A percentile compares a stretch with the other conserved stretches of the same genome.
phyloP scores from a whole-genome alignment of 2,888 invertebrate species.

The Trissolcus brochymenae region DNA sequence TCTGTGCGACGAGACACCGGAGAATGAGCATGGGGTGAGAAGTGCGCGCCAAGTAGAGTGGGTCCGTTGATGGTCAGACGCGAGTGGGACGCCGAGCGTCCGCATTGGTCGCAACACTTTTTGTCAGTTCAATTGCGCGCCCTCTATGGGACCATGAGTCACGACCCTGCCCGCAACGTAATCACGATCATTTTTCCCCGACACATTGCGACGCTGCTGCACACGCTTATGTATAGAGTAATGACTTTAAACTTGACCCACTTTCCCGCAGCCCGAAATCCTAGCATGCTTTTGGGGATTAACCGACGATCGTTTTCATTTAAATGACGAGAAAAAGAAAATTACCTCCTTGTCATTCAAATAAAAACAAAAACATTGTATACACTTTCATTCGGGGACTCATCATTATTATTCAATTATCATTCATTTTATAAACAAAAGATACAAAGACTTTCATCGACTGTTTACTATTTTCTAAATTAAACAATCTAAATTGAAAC shows the following conservation, averaged over 20 bases:
- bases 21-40: slow-evolving; percentile 22
- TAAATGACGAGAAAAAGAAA: too few relatives aligned
- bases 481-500: too few relatives aligned
- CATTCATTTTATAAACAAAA: too few relatives aligned
- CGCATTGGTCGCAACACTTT: slow-evolving; percentile 11
- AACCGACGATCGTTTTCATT: not conserved
- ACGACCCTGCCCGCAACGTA: slow-evolving; percentile 17
- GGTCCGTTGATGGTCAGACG: slow-evolving; percentile 19
- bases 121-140: slow-evolving; percentile 10
- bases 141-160: slow-evolving; percentile 29
- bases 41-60: slow-evolving; percentile 12
- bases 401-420: too few relatives aligned
- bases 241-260: slow-evolving; percentile 44
- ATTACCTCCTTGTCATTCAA: too few relatives aligned
- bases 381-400: too few relatives aligned
- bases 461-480: too few relatives aligned
- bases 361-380: too few relatives aligned
- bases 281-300: not conserved
- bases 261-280: slow-evolving; percentile 15
- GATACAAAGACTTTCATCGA: too few relatives aligned
- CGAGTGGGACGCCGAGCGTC: not conserved
- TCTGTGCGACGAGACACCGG: slow-evolving; percentile 11
- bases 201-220: slow-evolving; percentile 5
- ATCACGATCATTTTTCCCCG: slow-evolving; percentile 18
- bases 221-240: slow-evolving; percentile 23